These are phyloP conservation scores for Alligator sinensis DNA, from an alignment of 2,113 vertebrate genomes.

Conservation along the genomic window DNA sequence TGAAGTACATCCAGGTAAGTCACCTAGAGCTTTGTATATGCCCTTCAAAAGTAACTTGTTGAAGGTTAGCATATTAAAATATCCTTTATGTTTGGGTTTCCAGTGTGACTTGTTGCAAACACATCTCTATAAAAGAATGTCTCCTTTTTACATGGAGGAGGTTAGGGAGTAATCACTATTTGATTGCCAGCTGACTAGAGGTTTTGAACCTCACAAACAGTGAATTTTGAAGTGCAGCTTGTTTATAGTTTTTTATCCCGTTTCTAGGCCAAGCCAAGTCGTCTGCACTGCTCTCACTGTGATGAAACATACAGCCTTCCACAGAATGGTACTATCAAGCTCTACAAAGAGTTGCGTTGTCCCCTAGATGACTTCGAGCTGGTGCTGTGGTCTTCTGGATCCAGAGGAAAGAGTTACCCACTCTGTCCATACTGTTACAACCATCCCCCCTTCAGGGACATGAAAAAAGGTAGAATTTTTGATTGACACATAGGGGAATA, in stretches of 20 bases:
- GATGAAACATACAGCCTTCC: constrained; percentile 97
- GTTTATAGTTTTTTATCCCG: not conserved
- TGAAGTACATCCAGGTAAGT: constrained; percentile 98
- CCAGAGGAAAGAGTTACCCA: constrained; percentile 94
- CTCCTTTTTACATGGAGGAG: not conserved
- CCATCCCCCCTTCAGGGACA: constrained; percentile 96
- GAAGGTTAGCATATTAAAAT: not conserved
- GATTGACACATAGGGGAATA: not conserved
- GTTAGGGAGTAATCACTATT: not conserved
- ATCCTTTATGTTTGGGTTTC: not conserved
- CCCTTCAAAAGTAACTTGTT: not conserved
- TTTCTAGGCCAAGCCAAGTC: constrained; percentile 92
- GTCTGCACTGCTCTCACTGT: constrained; percentile 97
- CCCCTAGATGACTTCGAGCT: constrained; percentile 97
- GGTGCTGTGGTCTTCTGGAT: constrained; percentile 95
- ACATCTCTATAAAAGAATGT: not conserved
- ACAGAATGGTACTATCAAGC: constrained; percentile 96
- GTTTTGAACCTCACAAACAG: not conserved
- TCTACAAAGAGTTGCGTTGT: constrained; percentile 96
- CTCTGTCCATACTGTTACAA: constrained; percentile 97
- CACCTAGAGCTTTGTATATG: not conserved
- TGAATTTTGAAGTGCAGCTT: not conserved
- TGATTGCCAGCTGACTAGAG: not conserved
- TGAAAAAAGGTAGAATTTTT: constrained; percentile 92
- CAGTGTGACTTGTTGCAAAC: not conserved